Conservation (phyloP, 2,797 vertebrate species). For the Philypnodon macrostomus region DNA sequence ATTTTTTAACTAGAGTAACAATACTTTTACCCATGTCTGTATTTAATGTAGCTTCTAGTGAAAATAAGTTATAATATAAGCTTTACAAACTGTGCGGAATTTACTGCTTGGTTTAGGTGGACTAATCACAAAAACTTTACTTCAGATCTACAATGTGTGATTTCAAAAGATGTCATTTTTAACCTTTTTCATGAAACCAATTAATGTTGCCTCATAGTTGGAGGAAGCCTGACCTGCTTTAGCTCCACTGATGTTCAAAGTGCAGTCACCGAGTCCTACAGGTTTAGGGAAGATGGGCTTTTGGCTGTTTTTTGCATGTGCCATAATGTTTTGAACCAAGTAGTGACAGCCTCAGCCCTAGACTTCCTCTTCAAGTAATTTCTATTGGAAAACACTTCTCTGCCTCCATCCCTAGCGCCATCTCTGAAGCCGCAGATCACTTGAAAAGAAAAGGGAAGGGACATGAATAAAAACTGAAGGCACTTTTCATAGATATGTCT, state of each 20-base stretch:
- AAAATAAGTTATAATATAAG: too few relatives aligned
- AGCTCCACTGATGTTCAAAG: constrained; percentile 70
- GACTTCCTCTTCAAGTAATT: constrained; percentile 62
- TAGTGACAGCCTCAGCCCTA: constrained; percentile 70
- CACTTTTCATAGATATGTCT: constrained; percentile 75
- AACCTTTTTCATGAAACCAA: constrained; percentile 3
- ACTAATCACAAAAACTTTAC: too few relatives aligned
- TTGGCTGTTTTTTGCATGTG: constrained; percentile 64
- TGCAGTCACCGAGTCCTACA: constrained; percentile 43
- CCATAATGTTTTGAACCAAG: constrained; percentile 74
- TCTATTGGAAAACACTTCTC: constrained; percentile 71
- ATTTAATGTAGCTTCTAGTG: too few relatives aligned
- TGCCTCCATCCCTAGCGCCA: constrained; percentile 30
- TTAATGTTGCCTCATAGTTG: constrained; percentile 30
- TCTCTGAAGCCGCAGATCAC: constrained; percentile 69
- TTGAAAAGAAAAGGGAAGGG: constrained; percentile 65
- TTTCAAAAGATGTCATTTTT: not conserved
- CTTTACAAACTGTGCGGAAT: too few relatives aligned
- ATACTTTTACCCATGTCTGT: too few relatives aligned
- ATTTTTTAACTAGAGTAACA: too few relatives aligned
- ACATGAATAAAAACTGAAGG: constrained; percentile 78
- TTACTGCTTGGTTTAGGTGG: too few relatives aligned
- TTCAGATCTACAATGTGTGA: too few relatives aligned
- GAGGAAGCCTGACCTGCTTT: constrained; percentile 48
- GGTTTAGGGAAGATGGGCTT: constrained; percentile 55